Conservation (phyloP, 1,140 invertebrate genomes). For the Drosophila pruinosa region DNA sequence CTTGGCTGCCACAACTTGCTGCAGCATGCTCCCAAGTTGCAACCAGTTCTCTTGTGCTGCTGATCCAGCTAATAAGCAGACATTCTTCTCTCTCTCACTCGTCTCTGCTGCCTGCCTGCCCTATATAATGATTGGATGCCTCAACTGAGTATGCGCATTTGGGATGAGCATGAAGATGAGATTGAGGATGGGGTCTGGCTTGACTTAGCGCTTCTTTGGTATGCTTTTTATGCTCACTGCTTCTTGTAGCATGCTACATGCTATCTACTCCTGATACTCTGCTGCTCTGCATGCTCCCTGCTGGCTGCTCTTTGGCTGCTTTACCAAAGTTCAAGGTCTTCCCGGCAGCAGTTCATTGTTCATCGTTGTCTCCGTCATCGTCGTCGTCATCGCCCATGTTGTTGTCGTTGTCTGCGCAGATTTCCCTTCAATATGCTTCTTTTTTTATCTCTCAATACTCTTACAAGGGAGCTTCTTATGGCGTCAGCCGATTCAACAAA, state of each 20-base stretch:
- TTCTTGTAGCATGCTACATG: constrained; percentile 20
- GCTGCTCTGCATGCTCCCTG: background rate
- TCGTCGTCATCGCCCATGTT: constrained; percentile 5
- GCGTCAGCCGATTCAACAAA: background rate
- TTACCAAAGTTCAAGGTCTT: constrained; percentile 71
- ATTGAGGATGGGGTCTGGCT: constrained; percentile 12
- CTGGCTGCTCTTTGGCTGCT: constrained; percentile 19
- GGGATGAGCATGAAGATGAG: too few relatives aligned
- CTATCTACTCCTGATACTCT: constrained; percentile 27
- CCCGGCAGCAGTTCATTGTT: constrained; percentile 32
- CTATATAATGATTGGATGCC: constrained; percentile 65
- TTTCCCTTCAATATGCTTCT: constrained; percentile 52
- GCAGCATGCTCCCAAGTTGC: background rate
- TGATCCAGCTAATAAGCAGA: constrained; percentile 73
- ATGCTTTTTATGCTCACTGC: constrained; percentile 34
- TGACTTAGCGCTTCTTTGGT: constrained; percentile 42
- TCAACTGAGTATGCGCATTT: too few relatives aligned
- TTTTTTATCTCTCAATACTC: constrained; percentile 18
- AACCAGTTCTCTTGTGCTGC: constrained; percentile 61
- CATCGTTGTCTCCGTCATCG: constrained; percentile 1
- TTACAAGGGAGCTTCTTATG: background rate
- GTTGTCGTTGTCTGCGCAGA: constrained; percentile 31
- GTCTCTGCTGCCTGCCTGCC: constrained; percentile 40
- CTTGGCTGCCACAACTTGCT: constrained; percentile 21
- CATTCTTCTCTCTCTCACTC: constrained; percentile 18